A percentile compares a stretch with the other conserved stretches of the same genome.
These are phyloP conservation scores for Hedychridium roseum DNA, from an alignment of 2,888 invertebrate species.

Conservation along the genomic window DNA sequence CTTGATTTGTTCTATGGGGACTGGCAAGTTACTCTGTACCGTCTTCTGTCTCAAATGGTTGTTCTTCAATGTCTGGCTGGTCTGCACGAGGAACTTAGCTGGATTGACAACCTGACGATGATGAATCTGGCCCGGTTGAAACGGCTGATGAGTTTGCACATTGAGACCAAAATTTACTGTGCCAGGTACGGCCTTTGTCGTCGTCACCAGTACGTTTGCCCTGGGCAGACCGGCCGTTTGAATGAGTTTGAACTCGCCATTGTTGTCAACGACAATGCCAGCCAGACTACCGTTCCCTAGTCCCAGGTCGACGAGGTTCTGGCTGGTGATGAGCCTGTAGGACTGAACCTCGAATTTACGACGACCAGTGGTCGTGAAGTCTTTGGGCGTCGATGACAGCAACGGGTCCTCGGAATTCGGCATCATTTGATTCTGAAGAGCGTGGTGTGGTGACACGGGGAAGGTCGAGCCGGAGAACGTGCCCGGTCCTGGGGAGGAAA, in stretches of 20 bases:
- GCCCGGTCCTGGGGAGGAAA: slow-evolving; percentile 56
- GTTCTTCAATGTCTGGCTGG: slow-evolving; percentile 37
- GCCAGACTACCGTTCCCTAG: slow-evolving; percentile 68
- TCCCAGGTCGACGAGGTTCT: slow-evolving; percentile 67
- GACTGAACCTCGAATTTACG: slow-evolving; percentile 70
- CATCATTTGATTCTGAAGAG: slow-evolving; percentile 83
- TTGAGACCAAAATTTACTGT: slow-evolving; percentile 44
- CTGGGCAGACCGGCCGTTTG: slow-evolving; percentile 67
- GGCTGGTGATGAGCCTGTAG: slow-evolving; percentile 66
- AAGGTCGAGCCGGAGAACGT: slow-evolving; percentile 57
- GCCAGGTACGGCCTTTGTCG: slow-evolving; percentile 51
- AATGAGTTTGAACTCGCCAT: slow-evolving; percentile 71
- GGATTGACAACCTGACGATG: slow-evolving; percentile 57
- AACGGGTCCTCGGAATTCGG: slow-evolving; percentile 87
- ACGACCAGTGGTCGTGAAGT: slow-evolving; percentile 68
- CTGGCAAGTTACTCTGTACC: slow-evolving; percentile 42
- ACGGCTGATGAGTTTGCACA: slow-evolving; percentile 36
- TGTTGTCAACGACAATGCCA: slow-evolving; percentile 70
- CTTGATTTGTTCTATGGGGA: slow-evolving; percentile 65
- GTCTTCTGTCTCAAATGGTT: slow-evolving; percentile 49
- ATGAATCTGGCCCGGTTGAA: slow-evolving; percentile 50
- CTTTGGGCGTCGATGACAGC: slow-evolving; percentile 83
- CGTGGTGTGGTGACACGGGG: slow-evolving; percentile 63
- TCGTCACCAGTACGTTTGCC: slow-evolving; percentile 55
- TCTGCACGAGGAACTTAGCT: slow-evolving; percentile 58